Conservation (phyloP, 2,888 invertebrate species). For the Atrina japonica region DNA sequence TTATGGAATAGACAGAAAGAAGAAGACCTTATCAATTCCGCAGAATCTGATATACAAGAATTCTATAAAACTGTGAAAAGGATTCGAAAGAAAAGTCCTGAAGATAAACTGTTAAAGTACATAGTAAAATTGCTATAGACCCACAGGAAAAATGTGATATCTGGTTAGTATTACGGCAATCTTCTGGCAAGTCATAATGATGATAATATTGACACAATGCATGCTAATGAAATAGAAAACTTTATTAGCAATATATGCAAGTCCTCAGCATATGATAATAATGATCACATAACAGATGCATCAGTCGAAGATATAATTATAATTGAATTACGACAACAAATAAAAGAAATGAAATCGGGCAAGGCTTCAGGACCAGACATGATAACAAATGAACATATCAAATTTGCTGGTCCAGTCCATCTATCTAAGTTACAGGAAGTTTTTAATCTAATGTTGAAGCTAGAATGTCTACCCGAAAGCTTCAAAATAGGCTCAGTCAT, state of each 20-base stretch:
- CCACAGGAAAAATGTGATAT: not conserved
- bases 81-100: not conserved
- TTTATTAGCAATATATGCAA: too few species aligned
- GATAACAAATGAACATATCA: constrained; percentile 16
- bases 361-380: constrained; percentile 28
- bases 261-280: too few species aligned
- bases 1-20: constrained; percentile 7
- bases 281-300: too few species aligned
- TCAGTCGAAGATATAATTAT: too few species aligned
- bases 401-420: not conserved
- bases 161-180: constrained; percentile 15
- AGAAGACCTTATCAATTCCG: constrained; percentile 6
- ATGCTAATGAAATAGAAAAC: too few species aligned
- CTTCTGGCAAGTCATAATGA: not conserved
- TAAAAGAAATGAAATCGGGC: not conserved
- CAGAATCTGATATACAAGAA: constrained; percentile 25
- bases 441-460: constrained; percentile 1
- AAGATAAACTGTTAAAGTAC: not conserved
- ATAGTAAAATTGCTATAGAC: not conserved
- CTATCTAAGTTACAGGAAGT: not conserved
- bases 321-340: not conserved
- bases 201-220: too few species aligned
- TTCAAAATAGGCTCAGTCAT: constrained; percentile 12
- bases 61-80: constrained; percentile 13
- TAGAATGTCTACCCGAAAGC: constrained; percentile 3